These are phyloP conservation scores for Sebastes nivosus DNA, from an alignment of 2,797 vertebrate species.

Conservation along the genomic window DNA sequence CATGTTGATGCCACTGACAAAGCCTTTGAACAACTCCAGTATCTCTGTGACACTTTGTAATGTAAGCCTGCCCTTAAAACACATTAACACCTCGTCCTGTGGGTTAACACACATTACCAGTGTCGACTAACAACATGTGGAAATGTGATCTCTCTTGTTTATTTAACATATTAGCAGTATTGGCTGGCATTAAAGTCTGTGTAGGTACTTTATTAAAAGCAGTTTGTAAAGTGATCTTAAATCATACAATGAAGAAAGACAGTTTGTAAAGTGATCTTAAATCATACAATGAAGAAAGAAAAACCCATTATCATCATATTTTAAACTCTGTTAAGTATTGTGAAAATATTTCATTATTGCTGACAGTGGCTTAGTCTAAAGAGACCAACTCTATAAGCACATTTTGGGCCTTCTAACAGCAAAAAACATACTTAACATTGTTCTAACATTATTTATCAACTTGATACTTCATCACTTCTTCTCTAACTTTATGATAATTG, in stretches of 20 bases:
- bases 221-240: not conserved
- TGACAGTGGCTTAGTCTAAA: not conserved
- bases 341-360: not conserved
- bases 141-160: constrained; percentile 1
- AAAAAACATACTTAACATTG: not conserved
- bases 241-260: not conserved
- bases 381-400: not conserved
- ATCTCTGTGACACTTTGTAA: constrained; percentile 39
- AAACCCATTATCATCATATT: not conserved
- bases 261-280: not conserved
- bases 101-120: not conserved
- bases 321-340: not conserved
- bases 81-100: constrained; percentile 40
- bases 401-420: not conserved
- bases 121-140: not conserved
- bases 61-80: constrained; percentile 30
- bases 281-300: not conserved
- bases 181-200: not conserved
- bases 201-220: not conserved
- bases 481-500: not conserved
- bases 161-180: not conserved
- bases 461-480: not conserved
- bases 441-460: not conserved
- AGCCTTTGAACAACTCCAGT: constrained; percentile 23
- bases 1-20: constrained; percentile 31